Base-by-base conservation (phyloP, 2,888 invertebrate species). In the Platycheirus rosarum region DNA sequence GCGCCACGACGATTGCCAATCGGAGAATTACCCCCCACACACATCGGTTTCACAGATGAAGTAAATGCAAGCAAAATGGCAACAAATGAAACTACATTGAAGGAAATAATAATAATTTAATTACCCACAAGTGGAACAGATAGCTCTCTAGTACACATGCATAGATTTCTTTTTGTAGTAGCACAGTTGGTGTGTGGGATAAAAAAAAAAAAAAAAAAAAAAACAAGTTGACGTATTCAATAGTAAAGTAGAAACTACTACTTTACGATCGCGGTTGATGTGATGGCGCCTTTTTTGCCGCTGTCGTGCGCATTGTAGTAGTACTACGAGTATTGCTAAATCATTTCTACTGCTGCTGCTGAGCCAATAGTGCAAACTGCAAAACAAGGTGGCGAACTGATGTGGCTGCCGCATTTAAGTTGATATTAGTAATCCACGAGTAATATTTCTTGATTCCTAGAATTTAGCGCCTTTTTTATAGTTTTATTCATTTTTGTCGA, bases 221-320 rank as follows among this genome's bases (percentile, higher is more conserved):
- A 29, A 60, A 60, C 16, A 40, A 57, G 60, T 44, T 60, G 60
- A 32, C 60, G 37, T 37, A 37, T 13, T 8, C 3, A 26, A 35
- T 35, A 35, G 35, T 35, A 35, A n/a, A n/a, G 6, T 23, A 23
- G 2, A 13, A 40, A 40, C 37, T 40, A 35, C 13, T 40, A 40
- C 29, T 3, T 8, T 32, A 32, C 29, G 8, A 23, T 37, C 20
- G 11, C 1, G 23, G 20, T n/a, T 46, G 32, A 26, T 26, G 13
- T 63, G 18, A 68, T 63, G 68, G 74, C 74, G 79, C 74, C 74
- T 74, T 79, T n/a, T 79, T 74, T 49, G 69, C 48, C 74, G 79
- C 57, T 37, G 57, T 69, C 79, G 74, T 79, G 68, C 55, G 13
- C 55, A 79, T 57, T 75, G 13, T 49, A 23, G 26, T 57, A 57